Percentiles rank a stretch among this genome's conserved stretches.
phyloP scores from a whole-genome alignment of 2,888 invertebrate species.

The Brenthis hecate region DNA sequence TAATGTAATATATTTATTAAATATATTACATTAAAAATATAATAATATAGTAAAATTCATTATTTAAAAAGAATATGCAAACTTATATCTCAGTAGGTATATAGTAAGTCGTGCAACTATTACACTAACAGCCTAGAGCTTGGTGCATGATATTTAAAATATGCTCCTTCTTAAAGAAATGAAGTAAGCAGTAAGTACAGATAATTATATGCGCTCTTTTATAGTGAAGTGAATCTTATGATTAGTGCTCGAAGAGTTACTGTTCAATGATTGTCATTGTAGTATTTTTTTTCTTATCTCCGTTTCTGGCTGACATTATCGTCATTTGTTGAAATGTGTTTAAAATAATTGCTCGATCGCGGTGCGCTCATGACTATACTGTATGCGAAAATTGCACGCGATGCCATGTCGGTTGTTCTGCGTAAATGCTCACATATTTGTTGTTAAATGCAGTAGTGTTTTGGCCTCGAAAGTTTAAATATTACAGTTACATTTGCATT shows the following conservation, averaged over 20 bases:
- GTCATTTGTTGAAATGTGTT: slow-evolving; percentile 82
- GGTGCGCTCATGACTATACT: slow-evolving; percentile 70
- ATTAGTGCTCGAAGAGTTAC: slow-evolving; percentile 54
- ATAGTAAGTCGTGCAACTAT: slow-evolving; percentile 29
- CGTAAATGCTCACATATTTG: slow-evolving; percentile 80
- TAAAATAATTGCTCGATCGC: slow-evolving; percentile 79
- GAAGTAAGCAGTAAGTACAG: slow-evolving; percentile 34
- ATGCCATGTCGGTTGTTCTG: slow-evolving; percentile 67
- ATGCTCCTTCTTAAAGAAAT: slow-evolving; percentile 36
- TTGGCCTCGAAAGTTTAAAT: slow-evolving; percentile 50
- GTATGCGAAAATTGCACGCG: slow-evolving; percentile 77
- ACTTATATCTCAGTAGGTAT: slow-evolving; percentile 26
- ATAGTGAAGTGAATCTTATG: slow-evolving; percentile 49
- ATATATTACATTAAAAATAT: neutral
- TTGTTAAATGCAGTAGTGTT: slow-evolving; percentile 56
- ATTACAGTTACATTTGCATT: slow-evolving; percentile 43
- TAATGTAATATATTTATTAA: no score
- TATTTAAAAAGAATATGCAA: slow-evolving; percentile 35
- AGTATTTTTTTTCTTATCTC: slow-evolving; percentile 65
- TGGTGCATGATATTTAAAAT: slow-evolving; percentile 35
- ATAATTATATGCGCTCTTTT: slow-evolving; percentile 31
- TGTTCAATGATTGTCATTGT: slow-evolving; percentile 62
- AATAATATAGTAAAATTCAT: slow-evolving; percentile 42
- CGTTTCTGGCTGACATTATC: slow-evolving; percentile 72
- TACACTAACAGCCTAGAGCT: slow-evolving; percentile 39